Conservation (phyloP, 2,888 invertebrate species). For the Pheosia tremula region DNA sequence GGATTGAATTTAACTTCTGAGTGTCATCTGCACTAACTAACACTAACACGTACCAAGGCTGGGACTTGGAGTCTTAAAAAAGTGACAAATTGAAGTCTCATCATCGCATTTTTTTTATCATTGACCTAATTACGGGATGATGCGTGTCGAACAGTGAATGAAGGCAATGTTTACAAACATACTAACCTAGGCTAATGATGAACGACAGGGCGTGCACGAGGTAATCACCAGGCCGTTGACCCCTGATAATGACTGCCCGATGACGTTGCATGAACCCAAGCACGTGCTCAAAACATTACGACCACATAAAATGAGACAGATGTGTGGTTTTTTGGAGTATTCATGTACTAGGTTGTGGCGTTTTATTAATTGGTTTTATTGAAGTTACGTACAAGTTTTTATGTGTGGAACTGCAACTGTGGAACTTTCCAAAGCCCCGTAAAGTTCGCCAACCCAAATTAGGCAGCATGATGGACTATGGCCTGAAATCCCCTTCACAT, state of each 20-base stretch:
- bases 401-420: too few species aligned
- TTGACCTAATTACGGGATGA: constrained; percentile 66
- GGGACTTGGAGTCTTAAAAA: background rate
- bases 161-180: constrained; percentile 82
- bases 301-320: constrained; percentile 57
- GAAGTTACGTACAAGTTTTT: background rate
- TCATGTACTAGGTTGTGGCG: constrained; percentile 21
- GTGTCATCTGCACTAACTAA: too few species aligned
- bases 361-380: constrained; percentile 22
- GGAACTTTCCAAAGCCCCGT: too few species aligned
- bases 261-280: constrained; percentile 80
- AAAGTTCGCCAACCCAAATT: too few species aligned
- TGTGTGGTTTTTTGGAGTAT: constrained; percentile 45
- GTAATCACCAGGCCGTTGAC: constrained; percentile 81
- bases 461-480: too few species aligned
- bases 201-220: constrained; percentile 79
- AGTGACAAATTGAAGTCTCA: background rate
- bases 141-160: constrained; percentile 62
- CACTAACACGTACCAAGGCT: too few species aligned
- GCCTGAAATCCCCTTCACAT: too few species aligned
- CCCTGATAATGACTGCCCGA: constrained; percentile 81
- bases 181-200: constrained; percentile 84
- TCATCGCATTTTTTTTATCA: constrained; percentile 1
- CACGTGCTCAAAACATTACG: constrained; percentile 56
- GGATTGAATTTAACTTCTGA: too few species aligned